Evolutionary conservation across 2,113 vertebrate species (phyloP), one percentile per base, ranked within the genome.

Genomic region (Ciconia boyciana): DNA sequence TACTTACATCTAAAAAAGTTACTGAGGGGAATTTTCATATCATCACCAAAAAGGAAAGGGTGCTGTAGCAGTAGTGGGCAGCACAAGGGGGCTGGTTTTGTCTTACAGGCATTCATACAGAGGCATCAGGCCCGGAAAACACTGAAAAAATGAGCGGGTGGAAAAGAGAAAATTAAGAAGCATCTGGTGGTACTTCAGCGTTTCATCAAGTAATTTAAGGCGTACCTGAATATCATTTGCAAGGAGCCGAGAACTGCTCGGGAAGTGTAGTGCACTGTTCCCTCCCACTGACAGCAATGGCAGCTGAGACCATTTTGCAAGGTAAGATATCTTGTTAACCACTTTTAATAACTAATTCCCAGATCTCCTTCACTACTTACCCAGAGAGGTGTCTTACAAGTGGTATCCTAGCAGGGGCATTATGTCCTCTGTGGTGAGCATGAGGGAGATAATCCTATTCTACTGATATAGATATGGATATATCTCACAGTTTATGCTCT

Each of bases 1-100:
- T 97, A 95, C 71, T 89, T 48, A 60, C n/a, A 34, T 97, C 81
- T 96, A 83, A 69, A 65, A 94, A 90, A 91, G 62, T 81, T 55
- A 82, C 51, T 85, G 76, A 75, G 57, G 57, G 34, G 25, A 60
- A 81, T 46, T 65, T 90, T 83, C 19, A 14, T 31, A n/a, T 57
- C 20, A 39, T n/a, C 39, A 25, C 39, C 18, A 78, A 76, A 52
- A 91, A 79, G 29, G 15, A 87, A 57, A 93, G 65, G 34, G 49
- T 7, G 2, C 31, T 51, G 19, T 24, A 41, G 25, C 58, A 89
- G 39, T 58, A 83, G 61, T 12, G 16, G 25, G 31, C 46, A 91
- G 61, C 48, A 62, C 16, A 44, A 43, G 10, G 4, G 3, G 14
- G 6, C 7, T 86, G 29, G 13, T n/a, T 83, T 76, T 87, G 26